These are phyloP conservation scores for Melanaphis sacchari DNA, from an alignment of 1,140 invertebrate species.

Conservation along the genomic window DNA sequence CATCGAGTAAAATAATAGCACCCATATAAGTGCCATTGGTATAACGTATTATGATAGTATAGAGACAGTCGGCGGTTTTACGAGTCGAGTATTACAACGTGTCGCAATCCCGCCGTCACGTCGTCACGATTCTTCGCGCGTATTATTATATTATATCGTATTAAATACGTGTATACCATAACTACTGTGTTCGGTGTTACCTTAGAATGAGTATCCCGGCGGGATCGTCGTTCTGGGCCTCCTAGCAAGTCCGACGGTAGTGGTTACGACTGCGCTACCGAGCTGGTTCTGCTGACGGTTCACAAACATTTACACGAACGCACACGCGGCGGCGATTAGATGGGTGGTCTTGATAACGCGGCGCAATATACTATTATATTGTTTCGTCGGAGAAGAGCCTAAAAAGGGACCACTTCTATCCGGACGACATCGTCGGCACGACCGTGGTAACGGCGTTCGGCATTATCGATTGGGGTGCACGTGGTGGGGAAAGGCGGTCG, in stretches of 20 bases:
- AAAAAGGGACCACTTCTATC: background rate
- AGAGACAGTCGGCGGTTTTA: background rate
- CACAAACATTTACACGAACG: conserved; percentile 27
- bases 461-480: background rate
- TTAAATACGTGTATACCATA: too few species aligned
- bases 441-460: background rate
- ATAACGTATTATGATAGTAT: too few species aligned
- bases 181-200: background rate
- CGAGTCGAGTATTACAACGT: background rate
- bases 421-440: background rate
- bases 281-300: background rate
- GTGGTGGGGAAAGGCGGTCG: background rate
- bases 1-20: too few species aligned
- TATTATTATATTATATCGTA: background rate
- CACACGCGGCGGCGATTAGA: background rate
- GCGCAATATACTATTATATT: background rate
- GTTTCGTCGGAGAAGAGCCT: background rate
- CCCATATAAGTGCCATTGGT: too few species aligned
- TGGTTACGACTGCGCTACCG: background rate
- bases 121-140: background rate
- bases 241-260: background rate
- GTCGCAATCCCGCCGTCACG: background rate
- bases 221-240: conserved; percentile 39
- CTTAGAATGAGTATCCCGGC: conserved; percentile 47
- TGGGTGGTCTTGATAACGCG: too few species aligned